A percentile compares a stretch with the other conserved stretches of the same genome.
Conservation (phyloP, 23 tunicate genomes). For the Trididemnum clinides region DNA sequence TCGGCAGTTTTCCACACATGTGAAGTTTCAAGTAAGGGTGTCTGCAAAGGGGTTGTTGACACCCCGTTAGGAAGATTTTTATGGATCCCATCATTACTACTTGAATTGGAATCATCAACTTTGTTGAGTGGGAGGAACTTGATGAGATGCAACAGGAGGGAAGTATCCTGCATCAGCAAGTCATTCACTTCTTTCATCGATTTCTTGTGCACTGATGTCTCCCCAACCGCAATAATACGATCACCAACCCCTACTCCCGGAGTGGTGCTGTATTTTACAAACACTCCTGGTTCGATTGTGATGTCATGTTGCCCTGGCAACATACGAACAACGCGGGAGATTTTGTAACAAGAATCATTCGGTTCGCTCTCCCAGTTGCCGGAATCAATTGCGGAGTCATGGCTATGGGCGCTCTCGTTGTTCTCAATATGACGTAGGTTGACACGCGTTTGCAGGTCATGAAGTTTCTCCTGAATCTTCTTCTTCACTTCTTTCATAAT, state of each 20-base stretch:
- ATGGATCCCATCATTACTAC: not conserved
- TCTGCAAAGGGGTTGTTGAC: not conserved
- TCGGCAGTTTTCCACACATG: not conserved
- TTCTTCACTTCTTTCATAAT: conserved; percentile 70
- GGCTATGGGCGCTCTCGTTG: conserved; percentile 66
- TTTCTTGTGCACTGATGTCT: conserved; percentile 29
- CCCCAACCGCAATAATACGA: conserved; percentile 48
- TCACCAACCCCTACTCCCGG: conserved; percentile 55
- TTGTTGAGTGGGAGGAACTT: not conserved
- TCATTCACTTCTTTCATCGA: conserved; percentile 6
- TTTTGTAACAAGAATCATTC: conserved; percentile 21
- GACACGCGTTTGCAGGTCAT: conserved; percentile 48
- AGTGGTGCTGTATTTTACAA: conserved; percentile 47
- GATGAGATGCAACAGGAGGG: conserved; percentile 4
- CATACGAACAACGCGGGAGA: conserved; percentile 9
- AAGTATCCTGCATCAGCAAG: not conserved
- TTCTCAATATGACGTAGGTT: not conserved
- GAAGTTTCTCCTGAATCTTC: conserved; percentile 34
- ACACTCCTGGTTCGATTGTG: conserved; percentile 51
- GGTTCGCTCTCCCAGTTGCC: conserved; percentile 73
- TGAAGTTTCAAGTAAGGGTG: not conserved
- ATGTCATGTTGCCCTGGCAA: conserved; percentile 72
- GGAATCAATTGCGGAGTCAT: conserved; percentile 89
- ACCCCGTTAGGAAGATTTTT: not conserved
- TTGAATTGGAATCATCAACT: not conserved